Evolutionary conservation across 2,113 vertebrate genomes (phyloP).

Genomic region (Centropus unirufus): DNA sequence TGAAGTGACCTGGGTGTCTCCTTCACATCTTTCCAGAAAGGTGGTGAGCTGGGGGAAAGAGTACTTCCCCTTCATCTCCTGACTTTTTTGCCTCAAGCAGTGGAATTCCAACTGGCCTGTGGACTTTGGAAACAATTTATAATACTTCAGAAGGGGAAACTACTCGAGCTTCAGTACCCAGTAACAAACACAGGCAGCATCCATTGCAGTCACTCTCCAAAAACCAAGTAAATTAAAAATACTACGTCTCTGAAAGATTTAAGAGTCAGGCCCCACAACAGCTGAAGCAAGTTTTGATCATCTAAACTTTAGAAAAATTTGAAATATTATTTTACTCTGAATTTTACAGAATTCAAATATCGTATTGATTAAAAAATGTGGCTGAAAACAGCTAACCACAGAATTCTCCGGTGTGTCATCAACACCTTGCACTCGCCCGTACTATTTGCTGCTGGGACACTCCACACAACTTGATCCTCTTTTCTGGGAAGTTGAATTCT

Average conservation of each 20-base stretch:
- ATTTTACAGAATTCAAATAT: background rate
- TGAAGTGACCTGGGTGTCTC: background rate
- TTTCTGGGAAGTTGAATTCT: background rate
- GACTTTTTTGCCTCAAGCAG: background rate
- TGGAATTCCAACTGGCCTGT: rapidly evolving
- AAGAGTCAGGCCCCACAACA: background rate
- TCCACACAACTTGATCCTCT: background rate
- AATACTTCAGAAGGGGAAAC: background rate
- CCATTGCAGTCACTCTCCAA: background rate
- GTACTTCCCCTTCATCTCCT: background rate
- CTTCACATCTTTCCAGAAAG: background rate
- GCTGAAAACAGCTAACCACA: background rate
- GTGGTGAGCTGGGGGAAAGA: background rate
- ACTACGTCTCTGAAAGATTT: background rate
- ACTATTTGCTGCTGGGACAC: background rate
- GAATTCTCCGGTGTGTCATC: background rate
- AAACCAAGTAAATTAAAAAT: background rate
- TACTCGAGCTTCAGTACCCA: background rate
- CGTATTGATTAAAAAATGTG: background rate
- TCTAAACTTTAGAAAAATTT: background rate
- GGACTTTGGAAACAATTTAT: background rate
- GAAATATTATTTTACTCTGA: background rate
- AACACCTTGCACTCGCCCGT: background rate
- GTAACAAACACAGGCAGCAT: background rate
- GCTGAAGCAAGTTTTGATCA: background rate